Base-by-base conservation (phyloP, 2,797 vertebrate species). In the Coregonus ussuriensis region DNA sequence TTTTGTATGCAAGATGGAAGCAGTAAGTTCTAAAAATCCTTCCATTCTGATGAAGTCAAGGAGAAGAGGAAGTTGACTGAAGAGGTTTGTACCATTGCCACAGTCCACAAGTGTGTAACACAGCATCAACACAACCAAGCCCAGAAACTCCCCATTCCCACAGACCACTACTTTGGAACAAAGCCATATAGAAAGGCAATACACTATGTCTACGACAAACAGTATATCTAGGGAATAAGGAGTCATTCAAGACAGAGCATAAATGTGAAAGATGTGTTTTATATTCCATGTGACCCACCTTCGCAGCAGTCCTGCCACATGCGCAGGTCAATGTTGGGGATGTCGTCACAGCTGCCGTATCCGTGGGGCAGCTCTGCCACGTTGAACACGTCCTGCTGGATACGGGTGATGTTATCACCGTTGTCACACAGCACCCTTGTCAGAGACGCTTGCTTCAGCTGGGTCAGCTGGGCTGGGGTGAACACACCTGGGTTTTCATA, bases 231-330 rank as follows among this genome's bases (percentile, higher is more conserved):
- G 18, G 56, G 56, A 18, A n/a, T 21, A 21, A 7, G n/a, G 2
- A 62, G 6, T n/a, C 18, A 21, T 21, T 62, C n/a, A 62, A 62
- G 41, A 47, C 41, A 11, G 9, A 47, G 41, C 41, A 47, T 47
- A 9, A 47, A 47, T 13, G 41, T 47, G 41, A 11, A 47, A 11
- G 11, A 47, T 2, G 2, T 47, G 41, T 47, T 13, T 47, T 47
- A 47, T 47, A 47, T 47, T 13, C 41, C 41, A 47, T 47, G 53
- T 65, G 9, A 33, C 65, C 14, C 4, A 98, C 98, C 98, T 95
- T 99, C 97, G 69, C 98, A 99, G 90, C 98, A 99, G 93, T 99
- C 98, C 88, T 99, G 97, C 98, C 98, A 99, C 95, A 99, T 95
- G 6, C 98, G 95, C 74, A 99, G 94, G 91, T 99, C 98, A 33